These are phyloP conservation scores for Hypsopygia costalis DNA, from an alignment of 2,888 invertebrate species.

Conservation along the genomic window DNA sequence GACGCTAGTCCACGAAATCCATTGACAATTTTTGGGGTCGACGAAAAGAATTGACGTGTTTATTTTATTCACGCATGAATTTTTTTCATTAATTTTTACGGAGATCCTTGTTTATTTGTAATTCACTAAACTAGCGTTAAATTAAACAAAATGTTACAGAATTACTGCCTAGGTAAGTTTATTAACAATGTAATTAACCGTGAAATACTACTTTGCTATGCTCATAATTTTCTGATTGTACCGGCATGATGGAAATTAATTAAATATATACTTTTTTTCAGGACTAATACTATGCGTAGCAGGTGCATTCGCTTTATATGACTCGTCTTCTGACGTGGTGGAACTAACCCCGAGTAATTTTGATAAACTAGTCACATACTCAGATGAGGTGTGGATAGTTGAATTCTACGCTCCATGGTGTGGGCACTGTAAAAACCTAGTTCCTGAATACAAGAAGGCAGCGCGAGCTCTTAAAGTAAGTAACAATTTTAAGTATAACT, in stretches of 20 bases:
- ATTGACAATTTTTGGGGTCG: conserved; percentile 52
- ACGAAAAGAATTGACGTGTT: conserved; percentile 63
- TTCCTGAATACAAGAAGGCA: conserved; percentile 96
- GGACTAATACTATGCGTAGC: conserved; percentile 58
- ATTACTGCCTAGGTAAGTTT: conserved; percentile 59
- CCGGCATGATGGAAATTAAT: conserved; percentile 25
- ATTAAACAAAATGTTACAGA: conserved; percentile 51
- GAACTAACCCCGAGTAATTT: conserved; percentile 94
- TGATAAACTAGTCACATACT: conserved; percentile 88
- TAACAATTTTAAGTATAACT: no score
- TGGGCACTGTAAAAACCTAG: conserved; percentile 93
- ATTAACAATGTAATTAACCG: conserved; percentile 41
- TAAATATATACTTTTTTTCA: conserved; percentile 18
- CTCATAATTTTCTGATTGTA: conserved; percentile 21
- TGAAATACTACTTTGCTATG: conserved; percentile 31
- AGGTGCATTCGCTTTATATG: conserved; percentile 79
- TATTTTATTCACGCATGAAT: conserved; percentile 21
- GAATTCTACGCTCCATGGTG: conserved; percentile 99
- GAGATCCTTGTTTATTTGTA: conserved; percentile 27
- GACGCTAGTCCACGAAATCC: conserved; percentile 60
- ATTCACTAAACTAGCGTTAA: conserved; percentile 33
- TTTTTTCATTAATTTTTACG: conserved; percentile 18
- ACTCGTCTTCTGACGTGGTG: conserved; percentile 88
- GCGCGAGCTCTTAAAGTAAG: conserved; percentile 93
- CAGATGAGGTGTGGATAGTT: conserved; percentile 95